Evolutionary conservation across 2,113 vertebrate species (phyloP), one percentile per base, ranked within the genome.

Genomic region (Bambusicola thoracicus): DNA sequence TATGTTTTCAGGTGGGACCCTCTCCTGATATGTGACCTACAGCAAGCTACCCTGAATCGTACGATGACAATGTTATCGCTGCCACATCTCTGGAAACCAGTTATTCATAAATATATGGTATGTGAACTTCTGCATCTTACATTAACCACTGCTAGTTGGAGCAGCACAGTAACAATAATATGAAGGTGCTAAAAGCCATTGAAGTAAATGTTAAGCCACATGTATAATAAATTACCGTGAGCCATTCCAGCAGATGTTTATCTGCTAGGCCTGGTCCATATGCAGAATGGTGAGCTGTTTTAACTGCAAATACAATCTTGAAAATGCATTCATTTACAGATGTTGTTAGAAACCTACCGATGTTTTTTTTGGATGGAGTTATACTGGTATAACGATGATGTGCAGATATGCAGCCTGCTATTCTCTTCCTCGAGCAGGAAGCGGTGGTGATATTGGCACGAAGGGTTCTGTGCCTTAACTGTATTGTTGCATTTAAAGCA

Each of bases 21-120:
- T 94, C 87, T 73, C 65, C 95, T 91, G 92, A 87, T 43, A 96
- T 95, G 94, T 97, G 94, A 96, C 63, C 94, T 83, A 14, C 85
- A 29, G 6, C 2, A 3, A 93, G 76, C 89, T 78, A 5, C 87
- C 59, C 29, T 32, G 93, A 83, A 73, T 91, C 69, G 5, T 96
- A 92, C 11, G 27, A 90, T 95, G 94, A 97, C 91, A 93, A 95
- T 96, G 96, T 96, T 95, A 94, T 95, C 94, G 72, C 92, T 96
- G 92, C 91, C 87, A 72, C 92, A 97, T 97, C 94, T 96, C 95
- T 93, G 94, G 94, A 90, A 96, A 92, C 94, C 87, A 85, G 90
- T 86, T 94, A 90, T 81, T 92, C 94, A 81, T 78, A 90, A 95
- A 44, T 80, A 75, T 73, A 88, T 1, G 94, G 95, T 96, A 97